Evolutionary conservation across 2,113 vertebrate species (phyloP), one percentile per base, ranked within the genome.

Genomic region (Corythornis vintsioides): DNA sequence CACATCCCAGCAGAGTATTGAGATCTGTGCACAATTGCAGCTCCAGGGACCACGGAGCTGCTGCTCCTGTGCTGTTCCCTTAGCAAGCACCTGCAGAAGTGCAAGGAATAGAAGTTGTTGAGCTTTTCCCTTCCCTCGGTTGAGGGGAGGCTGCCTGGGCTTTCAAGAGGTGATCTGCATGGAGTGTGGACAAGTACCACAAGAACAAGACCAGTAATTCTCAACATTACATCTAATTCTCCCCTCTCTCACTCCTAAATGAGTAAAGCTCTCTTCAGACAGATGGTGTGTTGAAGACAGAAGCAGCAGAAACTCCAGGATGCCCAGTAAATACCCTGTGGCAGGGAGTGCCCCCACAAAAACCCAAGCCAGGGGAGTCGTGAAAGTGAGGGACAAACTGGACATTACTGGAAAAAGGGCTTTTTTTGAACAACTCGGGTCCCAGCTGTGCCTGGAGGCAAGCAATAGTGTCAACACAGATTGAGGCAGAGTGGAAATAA

Each of bases 21-120:
- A 24, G 21, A 35, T 56, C 15, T 19, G 35, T 53, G 33, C 11
- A 5, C 14, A 3, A 9, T 52, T 79, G 8, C 31, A 35, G 43
- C 21, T 9, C 26, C 13, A 4, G 0, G 1, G n/a, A 15, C 42
- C 14, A 2, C 1, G 12, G 56, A 75, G 43, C 3, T 11, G 47
- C 21, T 5, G 43, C 16, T 33, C 47, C 59, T 21, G 45, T 40
- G 40, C 35, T 56, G 7, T 13, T 29, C 8, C 43, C 19, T 20
- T 47, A 64, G 26, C 25, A 25, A 64, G 56, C 31, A 25, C 28
- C 72, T n/a, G 7, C 0, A 20, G 38, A 29, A 50, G 25, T 2
- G 3, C 52, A 38, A 29, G 28, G 26, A 55, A 65, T 0, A 35
- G 35, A 35, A 35, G 35, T 35, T 14, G 16, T 43, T 13, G 17